Conservation (phyloP, 2,797 vertebrate species). For the Pseudomugil gertrudae region DNA sequence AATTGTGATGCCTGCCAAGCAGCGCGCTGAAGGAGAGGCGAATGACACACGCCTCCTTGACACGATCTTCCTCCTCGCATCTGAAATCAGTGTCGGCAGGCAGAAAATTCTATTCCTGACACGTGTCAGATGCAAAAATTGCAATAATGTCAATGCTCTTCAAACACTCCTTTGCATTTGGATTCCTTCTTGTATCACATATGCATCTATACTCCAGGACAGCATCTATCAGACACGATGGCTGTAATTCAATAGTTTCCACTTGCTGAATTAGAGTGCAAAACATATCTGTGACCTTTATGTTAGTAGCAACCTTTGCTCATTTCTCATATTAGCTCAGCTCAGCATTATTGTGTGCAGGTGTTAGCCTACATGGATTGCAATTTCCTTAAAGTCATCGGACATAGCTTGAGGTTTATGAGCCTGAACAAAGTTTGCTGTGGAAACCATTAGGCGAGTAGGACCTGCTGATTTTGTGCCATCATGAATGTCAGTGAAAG, state of each 20-base stretch:
- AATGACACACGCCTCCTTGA: conserved; percentile 60
- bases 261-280: conserved; percentile 28
- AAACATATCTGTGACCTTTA: conserved; percentile 56
- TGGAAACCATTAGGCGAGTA: conserved; percentile 15
- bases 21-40: conserved; percentile 36
- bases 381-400: conserved; percentile 39
- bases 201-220: conserved; percentile 11
- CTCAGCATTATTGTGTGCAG: conserved; percentile 8
- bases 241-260: conserved; percentile 24
- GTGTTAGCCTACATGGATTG: neutral
- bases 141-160: conserved; percentile 44
- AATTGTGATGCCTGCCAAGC: conserved; percentile 54
- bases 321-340: conserved; percentile 28
- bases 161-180: conserved; percentile 32
- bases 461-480: conserved; percentile 16
- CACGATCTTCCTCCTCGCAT: conserved; percentile 48
- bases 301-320: conserved; percentile 33
- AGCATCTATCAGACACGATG: conserved; percentile 14
- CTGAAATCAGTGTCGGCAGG: conserved; percentile 57
- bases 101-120: conserved; percentile 55
- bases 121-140: conserved; percentile 56
- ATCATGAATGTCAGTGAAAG: conserved; percentile 31
- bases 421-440: conserved; percentile 23
- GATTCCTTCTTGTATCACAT: conserved; percentile 9
- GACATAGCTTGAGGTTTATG: conserved; percentile 27